These are phyloP conservation scores for Poecilobothrus nobilitatus DNA, from an alignment of 2,888 invertebrate genomes.

Conservation along the genomic window DNA sequence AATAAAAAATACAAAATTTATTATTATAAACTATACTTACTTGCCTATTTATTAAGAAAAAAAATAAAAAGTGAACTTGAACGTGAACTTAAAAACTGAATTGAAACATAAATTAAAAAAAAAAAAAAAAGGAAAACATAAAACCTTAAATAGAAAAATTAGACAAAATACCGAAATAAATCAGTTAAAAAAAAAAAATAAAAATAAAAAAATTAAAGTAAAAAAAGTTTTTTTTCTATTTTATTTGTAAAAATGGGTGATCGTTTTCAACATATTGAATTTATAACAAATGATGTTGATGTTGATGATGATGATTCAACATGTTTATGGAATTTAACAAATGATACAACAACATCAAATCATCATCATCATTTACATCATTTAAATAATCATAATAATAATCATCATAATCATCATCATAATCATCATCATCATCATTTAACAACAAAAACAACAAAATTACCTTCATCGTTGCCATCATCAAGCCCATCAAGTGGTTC, in stretches of 20 bases:
- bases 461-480: conserved; percentile 9
- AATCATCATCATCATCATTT: background rate
- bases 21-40: no score
- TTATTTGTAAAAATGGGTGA: conserved; percentile 2
- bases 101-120: no score
- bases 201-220: no score
- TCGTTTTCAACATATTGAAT: conserved; percentile 9
- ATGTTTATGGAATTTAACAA: conserved; percentile 8
- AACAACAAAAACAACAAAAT: background rate
- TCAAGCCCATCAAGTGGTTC: background rate
- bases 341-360: background rate
- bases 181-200: no score
- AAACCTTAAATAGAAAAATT: no score
- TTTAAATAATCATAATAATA: background rate
- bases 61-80: background rate
- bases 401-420: background rate
- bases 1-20: no score
- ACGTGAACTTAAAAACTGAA: background rate
- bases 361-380: background rate
- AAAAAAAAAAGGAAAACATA: no score
- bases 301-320: conserved; percentile 4
- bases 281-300: conserved; percentile 10
- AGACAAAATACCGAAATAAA: background rate
- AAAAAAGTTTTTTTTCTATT: no score
- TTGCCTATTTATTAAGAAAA: background rate